Evolutionary conservation across 2,888 invertebrate genomes (phyloP), one percentile per base, ranked within the genome.

Genomic region (Meteorus colon): DNA sequence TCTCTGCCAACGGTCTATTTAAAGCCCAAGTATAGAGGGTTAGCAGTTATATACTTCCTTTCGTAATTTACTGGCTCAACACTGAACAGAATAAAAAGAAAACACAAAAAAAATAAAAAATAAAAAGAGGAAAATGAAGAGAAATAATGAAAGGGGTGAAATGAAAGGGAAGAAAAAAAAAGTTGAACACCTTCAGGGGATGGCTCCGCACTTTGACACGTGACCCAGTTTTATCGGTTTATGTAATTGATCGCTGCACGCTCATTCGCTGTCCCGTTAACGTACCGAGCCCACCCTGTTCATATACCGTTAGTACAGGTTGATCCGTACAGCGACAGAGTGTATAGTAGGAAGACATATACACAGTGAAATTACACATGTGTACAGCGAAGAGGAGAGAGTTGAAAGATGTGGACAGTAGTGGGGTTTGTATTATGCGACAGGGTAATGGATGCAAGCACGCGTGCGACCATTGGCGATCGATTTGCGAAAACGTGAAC

Each of bases 1-100:
- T 79, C 85, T 84, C 82, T 86, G 87, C 86, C 88, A 87, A 87
- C 82, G 86, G 88, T 88, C 87, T 87, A 88, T 88, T 88, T 88
- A 87, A 87, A 88, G 85, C 84, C 82, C 55, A 19, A 55, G 55
- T 55, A 55, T 8, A 82, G 83, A 81, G 81, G 84, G 85, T 81
- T 84, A 83, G 84, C 77, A 78, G 78, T 66, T 71, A 41, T 55
- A 55, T 55, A 55, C 31, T 31, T 16, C 55, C 51, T 65, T 77
- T 67, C 82, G 84, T 88, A 88, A 88, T 88, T 88, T 88, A 88
- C 86, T 88, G 88, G 88, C 84, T 85, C 85, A 71, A 83, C 83
- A 83, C 82, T 81, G 84, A 85, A 86, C 81, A 84, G 83, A 80
- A 74, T 41, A 12, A 12, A 41, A 41, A 41, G 8, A 59, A 74